A percentile compares a stretch with the other conserved stretches of the same genome.
These are phyloP conservation scores for Agrilus cyanescens DNA, from an alignment of 2,888 invertebrate genomes.

Conservation along the genomic window DNA sequence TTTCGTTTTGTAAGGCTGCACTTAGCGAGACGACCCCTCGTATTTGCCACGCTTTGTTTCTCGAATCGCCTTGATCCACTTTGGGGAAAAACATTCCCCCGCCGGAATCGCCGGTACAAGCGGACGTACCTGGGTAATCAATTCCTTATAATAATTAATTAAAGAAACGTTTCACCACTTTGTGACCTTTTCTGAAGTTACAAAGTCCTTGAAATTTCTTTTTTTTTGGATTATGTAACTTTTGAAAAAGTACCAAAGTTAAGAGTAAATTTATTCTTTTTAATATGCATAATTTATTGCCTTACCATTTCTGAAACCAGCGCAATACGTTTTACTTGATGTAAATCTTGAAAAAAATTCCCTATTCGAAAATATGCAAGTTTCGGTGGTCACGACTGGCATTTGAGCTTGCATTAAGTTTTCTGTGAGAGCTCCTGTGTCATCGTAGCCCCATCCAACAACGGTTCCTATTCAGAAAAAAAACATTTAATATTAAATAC, in stretches of 20 bases:
- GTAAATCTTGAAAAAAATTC: conserved; percentile 48
- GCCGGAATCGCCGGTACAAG: conserved; percentile 40
- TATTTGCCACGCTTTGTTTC: conserved; percentile 26
- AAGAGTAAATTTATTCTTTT: no score
- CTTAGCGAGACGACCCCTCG: conserved; percentile 46
- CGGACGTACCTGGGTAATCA: conserved; percentile 41
- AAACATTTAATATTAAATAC: background rate
- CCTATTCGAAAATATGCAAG: conserved; percentile 47
- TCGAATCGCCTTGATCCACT: conserved; percentile 15
- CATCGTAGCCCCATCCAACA: conserved; percentile 42
- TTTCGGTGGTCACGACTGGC: conserved; percentile 47
- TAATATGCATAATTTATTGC: conserved; percentile 4
- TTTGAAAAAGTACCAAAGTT: no score
- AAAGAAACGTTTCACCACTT: no score
- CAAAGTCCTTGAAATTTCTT: no score
- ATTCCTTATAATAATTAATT: conserved; percentile 4
- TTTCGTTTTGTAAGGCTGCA: conserved; percentile 43
- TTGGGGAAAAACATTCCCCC: conserved; percentile 33
- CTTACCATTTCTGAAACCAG: conserved; percentile 28
- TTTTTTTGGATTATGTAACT: no score
- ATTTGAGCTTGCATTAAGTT: conserved; percentile 45
- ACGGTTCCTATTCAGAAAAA: conserved; percentile 23
- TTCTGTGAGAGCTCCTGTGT: conserved; percentile 42
- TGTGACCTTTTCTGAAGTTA: no score
- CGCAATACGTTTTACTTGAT: conserved; percentile 39